phyloP scores from a whole-genome alignment of 2,113 vertebrate genomes.

The Macrotis lagotis region DNA sequence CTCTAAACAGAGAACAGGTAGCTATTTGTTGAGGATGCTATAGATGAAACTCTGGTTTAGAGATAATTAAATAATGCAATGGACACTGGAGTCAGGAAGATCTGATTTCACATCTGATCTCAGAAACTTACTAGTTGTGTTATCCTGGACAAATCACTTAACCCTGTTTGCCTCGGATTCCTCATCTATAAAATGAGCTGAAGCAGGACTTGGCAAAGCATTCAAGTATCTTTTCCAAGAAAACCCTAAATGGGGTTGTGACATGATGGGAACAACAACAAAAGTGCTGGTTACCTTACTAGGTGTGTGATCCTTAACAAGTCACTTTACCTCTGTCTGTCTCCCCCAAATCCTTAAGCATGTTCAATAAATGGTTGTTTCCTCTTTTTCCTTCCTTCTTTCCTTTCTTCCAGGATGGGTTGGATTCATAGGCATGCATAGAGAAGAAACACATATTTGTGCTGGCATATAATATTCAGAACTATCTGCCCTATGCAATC shows the following conservation, averaged over 20 bases:
- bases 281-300: background rate
- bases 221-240: background rate
- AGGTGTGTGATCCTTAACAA: background rate
- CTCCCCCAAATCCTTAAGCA: background rate
- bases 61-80: background rate
- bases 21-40: background rate
- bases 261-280: background rate
- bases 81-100: background rate
- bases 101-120: background rate
- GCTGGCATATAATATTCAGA: background rate
- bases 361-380: background rate
- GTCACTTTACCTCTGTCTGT: background rate
- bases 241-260: too few relatives aligned
- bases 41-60: background rate
- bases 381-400: background rate
- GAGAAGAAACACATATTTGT: background rate
- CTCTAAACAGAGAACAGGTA: background rate
- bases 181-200: background rate
- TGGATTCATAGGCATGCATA: background rate
- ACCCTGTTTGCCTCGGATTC: background rate
- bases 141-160: background rate
- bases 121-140: too few relatives aligned
- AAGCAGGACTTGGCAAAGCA: background rate
- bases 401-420: background rate
- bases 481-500: background rate